These are phyloP conservation scores for Hydra vulgaris DNA, from an alignment of 30 jellyfish, hydroid and myxozoan species.

Conservation along the genomic window DNA sequence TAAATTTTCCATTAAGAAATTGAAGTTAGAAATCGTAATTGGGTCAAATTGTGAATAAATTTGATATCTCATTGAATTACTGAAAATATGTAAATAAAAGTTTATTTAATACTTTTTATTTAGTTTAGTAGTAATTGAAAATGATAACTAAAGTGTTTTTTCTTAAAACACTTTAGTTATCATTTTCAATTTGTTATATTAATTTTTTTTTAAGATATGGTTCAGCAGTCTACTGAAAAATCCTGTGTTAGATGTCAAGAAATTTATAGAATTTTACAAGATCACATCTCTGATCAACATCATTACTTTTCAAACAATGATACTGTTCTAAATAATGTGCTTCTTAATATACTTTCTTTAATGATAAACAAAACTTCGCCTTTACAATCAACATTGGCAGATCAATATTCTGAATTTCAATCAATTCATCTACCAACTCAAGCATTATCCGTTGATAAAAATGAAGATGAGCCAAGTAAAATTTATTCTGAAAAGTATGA, in stretches of 20 bases:
- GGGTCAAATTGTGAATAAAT: too few species aligned
- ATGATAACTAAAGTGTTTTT: too few species aligned
- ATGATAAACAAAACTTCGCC: conserved; percentile 34
- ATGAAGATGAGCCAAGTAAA: background rate
- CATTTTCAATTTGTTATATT: background rate
- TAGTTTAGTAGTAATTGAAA: too few species aligned
- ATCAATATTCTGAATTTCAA: background rate
- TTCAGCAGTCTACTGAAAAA: background rate
- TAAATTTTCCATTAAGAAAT: too few species aligned
- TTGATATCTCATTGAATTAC: too few species aligned
- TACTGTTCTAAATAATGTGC: conserved; percentile 38
- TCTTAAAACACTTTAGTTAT: background rate
- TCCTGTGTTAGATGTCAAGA: conserved; percentile 44
- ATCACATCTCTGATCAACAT: conserved; percentile 47
- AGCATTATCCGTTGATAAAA: background rate
- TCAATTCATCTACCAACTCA: conserved; percentile 5
- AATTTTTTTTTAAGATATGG: background rate
- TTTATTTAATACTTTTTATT: too few species aligned
- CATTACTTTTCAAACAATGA: conserved; percentile 33
- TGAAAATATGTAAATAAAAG: too few species aligned
- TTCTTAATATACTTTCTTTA: conserved; percentile 55
- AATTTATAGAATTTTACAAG: conserved; percentile 36
- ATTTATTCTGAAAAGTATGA: background rate
- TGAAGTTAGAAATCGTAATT: too few species aligned
- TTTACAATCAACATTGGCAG: conserved; percentile 25